Conservation (phyloP, 2,888 invertebrate species). For the Lithodes maja region DNA sequence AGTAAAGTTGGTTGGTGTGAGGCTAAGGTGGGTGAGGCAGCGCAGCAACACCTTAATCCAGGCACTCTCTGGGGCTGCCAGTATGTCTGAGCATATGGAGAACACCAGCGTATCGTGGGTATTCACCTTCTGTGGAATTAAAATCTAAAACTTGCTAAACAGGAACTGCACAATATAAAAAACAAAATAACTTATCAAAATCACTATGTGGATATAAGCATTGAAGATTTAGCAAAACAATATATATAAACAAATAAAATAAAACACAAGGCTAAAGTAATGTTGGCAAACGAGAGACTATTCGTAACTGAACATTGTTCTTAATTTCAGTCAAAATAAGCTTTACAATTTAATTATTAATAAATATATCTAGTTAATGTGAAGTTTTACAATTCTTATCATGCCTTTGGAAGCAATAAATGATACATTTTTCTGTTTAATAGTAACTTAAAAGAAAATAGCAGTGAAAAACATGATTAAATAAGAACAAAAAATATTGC, state of each 20-base stretch:
- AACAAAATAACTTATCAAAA: neutral
- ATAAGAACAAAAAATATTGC: neutral
- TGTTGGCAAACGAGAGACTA: no score
- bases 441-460: neutral
- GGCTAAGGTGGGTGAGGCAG: constrained; percentile 46
- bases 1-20: constrained; percentile 51
- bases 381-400: no score
- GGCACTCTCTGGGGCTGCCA: constrained; percentile 38
- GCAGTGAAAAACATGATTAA: neutral
- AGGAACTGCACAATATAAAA: neutral
- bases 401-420: no score
- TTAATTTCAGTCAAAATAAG: no score
- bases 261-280: no score
- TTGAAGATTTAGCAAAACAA: no score
- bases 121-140: constrained; percentile 51
- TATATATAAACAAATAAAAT: no score
- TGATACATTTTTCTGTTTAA: no score
- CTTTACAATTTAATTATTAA: no score
- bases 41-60: constrained; percentile 51
- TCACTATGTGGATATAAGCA: no score
- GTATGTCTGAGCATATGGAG: constrained; percentile 63
- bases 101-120: constrained; percentile 67
- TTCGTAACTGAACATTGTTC: no score
- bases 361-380: no score
- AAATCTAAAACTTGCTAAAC: neutral